A percentile compares a stretch with the other conserved stretches of the same genome.
phyloP scores from a whole-genome alignment of 2,888 invertebrate species.

The Heteromurus nitidus region DNA sequence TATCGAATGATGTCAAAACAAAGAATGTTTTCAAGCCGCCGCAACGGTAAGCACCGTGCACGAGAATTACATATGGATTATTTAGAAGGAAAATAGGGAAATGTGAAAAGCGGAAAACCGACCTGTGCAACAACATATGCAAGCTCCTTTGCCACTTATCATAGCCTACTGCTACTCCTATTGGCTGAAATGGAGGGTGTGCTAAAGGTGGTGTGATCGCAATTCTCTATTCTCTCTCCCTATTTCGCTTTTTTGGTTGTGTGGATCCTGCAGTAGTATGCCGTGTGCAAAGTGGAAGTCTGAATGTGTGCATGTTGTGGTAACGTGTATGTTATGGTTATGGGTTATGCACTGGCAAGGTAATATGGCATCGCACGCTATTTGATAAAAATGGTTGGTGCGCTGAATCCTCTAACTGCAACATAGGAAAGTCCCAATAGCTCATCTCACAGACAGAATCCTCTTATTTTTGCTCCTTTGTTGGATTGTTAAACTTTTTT shows the following conservation, averaged over 20 bases:
- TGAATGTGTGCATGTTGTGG: slow-evolving; percentile 1
- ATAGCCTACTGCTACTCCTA: slow-evolving; percentile 36
- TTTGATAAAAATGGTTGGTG: neutral
- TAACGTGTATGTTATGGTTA: neutral
- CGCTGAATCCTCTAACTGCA: slow-evolving; percentile 19
- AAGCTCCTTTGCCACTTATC: slow-evolving; percentile 34
- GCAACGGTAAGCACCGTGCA: neutral
- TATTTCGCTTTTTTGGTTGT: neutral
- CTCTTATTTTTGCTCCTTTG: slow-evolving; percentile 1
- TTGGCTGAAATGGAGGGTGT: slow-evolving; percentile 58
- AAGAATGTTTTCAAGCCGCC: neutral
- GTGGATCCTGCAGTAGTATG: neutral
- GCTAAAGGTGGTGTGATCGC: slow-evolving; percentile 62
- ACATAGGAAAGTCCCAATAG: slow-evolving; percentile 46
- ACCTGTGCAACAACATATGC: slow-evolving; percentile 5
- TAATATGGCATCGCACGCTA: neutral
- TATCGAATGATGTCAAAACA: slow-evolving; percentile 19
- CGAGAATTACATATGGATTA: neutral
- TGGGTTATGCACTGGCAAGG: neutral
- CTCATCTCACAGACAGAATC: neutral
- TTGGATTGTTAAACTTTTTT: neutral
- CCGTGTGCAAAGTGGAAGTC: too few species aligned
- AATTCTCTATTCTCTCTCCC: neutral
- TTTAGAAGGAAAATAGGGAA: slow-evolving; percentile 23
- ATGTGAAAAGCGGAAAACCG: slow-evolving; percentile 5